Conservation (phyloP, 1,140 invertebrate species). For the Acromyrmex echinatior region DNA sequence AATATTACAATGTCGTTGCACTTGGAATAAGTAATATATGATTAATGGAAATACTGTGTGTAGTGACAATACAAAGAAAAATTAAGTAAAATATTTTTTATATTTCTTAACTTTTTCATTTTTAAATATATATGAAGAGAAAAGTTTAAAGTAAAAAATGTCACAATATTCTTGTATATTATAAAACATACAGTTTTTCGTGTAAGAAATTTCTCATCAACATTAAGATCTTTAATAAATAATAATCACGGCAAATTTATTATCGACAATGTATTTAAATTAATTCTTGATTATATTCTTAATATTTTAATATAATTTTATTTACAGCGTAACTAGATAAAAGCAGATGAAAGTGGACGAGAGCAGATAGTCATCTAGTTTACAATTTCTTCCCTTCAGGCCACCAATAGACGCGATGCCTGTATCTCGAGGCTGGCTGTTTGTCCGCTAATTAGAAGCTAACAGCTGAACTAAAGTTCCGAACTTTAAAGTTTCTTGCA, state of each 20-base stretch:
- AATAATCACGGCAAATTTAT: not conserved
- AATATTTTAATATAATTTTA: slow-evolving; percentile 23
- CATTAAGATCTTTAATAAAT: not conserved
- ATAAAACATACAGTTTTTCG: not conserved
- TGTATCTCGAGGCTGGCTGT: slow-evolving; percentile 81
- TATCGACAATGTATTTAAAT: not conserved
- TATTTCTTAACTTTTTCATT: not conserved
- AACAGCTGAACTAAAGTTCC: slow-evolving; percentile 84
- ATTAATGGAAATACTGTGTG: not conserved
- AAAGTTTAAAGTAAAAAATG: slow-evolving; percentile 5
- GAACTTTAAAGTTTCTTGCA: slow-evolving; percentile 86
- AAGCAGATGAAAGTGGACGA: slow-evolving; percentile 25
- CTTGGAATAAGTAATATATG: not conserved
- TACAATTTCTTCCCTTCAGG: slow-evolving; percentile 68
- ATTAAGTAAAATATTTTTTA: not conserved
- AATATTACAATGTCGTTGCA: not conserved
- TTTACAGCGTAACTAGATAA: not conserved
- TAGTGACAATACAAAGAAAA: not conserved
- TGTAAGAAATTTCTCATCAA: not conserved
- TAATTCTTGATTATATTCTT: slow-evolving; percentile 7
- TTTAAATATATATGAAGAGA: not conserved
- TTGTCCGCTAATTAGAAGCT: slow-evolving; percentile 87
- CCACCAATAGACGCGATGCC: slow-evolving; percentile 57
- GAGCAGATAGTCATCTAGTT: slow-evolving; percentile 35
- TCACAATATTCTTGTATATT: not conserved